Conservation (phyloP, 2,113 vertebrate genomes). For the Empidonax alnorum region DNA sequence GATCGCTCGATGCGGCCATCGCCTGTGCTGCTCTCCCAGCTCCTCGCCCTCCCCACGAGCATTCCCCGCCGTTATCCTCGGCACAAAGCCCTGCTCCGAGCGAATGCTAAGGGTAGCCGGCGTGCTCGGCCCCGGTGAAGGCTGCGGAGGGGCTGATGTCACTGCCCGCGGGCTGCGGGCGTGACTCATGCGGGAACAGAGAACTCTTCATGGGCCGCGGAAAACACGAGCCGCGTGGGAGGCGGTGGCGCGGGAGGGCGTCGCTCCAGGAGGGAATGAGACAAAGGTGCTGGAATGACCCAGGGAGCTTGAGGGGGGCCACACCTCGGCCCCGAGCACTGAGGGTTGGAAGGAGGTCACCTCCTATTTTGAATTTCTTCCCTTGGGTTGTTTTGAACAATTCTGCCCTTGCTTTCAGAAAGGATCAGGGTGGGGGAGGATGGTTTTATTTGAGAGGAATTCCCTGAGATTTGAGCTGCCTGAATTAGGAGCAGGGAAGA, state of each 20-base stretch:
- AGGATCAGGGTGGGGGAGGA: background rate
- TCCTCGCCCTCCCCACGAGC: background rate
- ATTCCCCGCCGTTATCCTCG: fast-evolving
- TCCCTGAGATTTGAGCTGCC: background rate
- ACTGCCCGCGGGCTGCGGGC: background rate
- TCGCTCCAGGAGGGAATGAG: background rate
- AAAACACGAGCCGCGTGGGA: background rate
- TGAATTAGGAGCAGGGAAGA: background rate
- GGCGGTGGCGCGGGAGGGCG: background rate
- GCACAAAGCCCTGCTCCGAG: background rate
- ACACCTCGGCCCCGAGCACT: background rate
- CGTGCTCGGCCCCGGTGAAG: background rate
- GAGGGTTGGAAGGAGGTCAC: background rate
- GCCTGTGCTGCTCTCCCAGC: background rate
- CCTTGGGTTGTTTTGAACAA: background rate
- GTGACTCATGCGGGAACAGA: conserved; percentile 25
- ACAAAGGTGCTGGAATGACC: conserved; percentile 20
- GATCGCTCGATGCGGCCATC: background rate
- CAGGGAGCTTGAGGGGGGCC: background rate
- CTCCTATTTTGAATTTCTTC: background rate
- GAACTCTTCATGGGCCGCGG: background rate
- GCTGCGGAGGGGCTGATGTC: conserved; percentile 6
- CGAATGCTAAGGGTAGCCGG: background rate
- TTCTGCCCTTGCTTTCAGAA: background rate
- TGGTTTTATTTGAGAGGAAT: conserved; percentile 5